These are phyloP conservation scores for Ecliptopera silaceata DNA, from an alignment of 2,888 invertebrate genomes.

Conservation along the genomic window DNA sequence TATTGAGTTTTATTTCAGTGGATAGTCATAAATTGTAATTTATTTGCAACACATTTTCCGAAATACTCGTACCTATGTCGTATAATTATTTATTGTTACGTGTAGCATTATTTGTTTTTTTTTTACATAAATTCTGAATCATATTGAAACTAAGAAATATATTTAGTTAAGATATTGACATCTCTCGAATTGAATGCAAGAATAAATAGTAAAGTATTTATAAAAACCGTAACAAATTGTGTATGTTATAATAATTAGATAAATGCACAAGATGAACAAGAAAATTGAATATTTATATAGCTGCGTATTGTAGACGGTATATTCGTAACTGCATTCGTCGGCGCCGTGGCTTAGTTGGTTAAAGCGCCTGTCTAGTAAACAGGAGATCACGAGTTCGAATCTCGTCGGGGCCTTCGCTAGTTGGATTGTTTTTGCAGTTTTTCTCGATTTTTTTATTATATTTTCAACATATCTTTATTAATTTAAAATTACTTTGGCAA, in stretches of 20 bases:
- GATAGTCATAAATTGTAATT: slow-evolving; percentile 11
- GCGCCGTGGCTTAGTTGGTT: slow-evolving; percentile 81
- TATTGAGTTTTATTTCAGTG: slow-evolving; percentile 11
- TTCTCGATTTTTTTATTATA: not conserved
- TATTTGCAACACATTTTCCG: slow-evolving; percentile 6
- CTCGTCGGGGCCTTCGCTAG: slow-evolving; percentile 70
- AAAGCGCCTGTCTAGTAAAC: slow-evolving; percentile 82
- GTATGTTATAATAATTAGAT: too few species aligned
- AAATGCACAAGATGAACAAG: not conserved
- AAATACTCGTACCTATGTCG: not conserved
- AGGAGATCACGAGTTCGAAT: slow-evolving; percentile 81
- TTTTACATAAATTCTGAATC: too few species aligned
- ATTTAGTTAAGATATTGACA: too few species aligned
- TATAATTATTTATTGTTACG: too few species aligned
- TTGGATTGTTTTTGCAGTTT: not conserved
- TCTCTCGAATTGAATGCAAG: too few species aligned
- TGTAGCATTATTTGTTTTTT: too few species aligned
- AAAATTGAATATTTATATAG: not conserved
- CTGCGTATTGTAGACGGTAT: not conserved
- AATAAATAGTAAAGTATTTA: too few species aligned
- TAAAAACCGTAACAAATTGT: too few species aligned
- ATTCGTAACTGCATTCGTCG: slow-evolving; percentile 22
- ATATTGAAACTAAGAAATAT: too few species aligned
- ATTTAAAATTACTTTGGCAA: not conserved
- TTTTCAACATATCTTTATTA: not conserved